Evolutionary conservation across 2,113 vertebrate genomes (phyloP).

Genomic region (Syngnathoides biaculeatus): DNA sequence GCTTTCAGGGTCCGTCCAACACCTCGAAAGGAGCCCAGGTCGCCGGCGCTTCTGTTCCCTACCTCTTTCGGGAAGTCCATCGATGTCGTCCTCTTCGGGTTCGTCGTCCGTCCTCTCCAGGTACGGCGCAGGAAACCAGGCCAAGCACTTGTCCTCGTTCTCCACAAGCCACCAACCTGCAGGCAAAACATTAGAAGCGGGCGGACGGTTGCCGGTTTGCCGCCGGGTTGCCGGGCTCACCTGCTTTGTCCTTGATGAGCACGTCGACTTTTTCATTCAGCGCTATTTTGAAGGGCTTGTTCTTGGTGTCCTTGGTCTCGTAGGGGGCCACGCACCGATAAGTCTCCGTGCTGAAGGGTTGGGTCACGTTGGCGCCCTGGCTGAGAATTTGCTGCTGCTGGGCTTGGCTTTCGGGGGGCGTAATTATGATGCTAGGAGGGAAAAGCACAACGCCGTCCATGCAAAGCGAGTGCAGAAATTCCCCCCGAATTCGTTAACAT

Average conservation of each 20-base stretch:
- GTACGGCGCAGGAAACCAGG: conserved; percentile 94
- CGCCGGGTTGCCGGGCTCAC: conserved; percentile 65
- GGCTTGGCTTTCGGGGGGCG: conserved; percentile 66
- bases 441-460: too few relatives aligned
- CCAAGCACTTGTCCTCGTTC: conserved; percentile 76
- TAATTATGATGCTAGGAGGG: conserved; percentile 77
- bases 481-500: too few relatives aligned
- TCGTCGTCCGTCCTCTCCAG: conserved; percentile 70
- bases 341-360: conserved; percentile 74
- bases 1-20: background rate
- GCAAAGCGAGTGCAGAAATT: too few relatives aligned
- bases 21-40: background rate
- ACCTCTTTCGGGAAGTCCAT: conserved; percentile 47
- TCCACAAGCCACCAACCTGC: conserved; percentile 95
- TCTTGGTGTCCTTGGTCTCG: conserved; percentile 81
- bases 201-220: too few relatives aligned
- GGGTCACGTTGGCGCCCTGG: conserved; percentile 46
- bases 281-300: conserved; percentile 73
- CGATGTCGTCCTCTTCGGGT: conserved; percentile 25
- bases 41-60: background rate
- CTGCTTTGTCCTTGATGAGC: conserved; percentile 83
- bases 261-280: conserved; percentile 79
- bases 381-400: background rate
- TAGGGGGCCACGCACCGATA: conserved; percentile 81
- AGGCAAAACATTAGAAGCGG: background rate